Evolutionary conservation across 2,888 invertebrate genomes (phyloP).

Genomic region (Dichetophora obliterata): DNA sequence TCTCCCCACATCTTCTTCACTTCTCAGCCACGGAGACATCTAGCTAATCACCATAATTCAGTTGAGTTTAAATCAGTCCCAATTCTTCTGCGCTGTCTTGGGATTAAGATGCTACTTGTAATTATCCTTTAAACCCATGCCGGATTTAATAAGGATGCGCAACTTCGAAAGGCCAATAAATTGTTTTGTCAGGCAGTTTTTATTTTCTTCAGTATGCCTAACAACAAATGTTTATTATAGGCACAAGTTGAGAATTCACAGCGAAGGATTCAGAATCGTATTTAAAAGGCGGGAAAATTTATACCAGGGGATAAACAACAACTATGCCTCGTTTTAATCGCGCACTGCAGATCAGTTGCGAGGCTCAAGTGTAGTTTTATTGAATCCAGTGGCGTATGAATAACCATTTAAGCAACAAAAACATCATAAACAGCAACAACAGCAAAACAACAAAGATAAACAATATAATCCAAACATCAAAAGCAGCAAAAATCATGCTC

Average conservation of each 20-base stretch:
- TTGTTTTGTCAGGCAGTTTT: conserved; percentile 2
- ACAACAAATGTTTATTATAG: background rate
- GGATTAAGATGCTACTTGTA: background rate
- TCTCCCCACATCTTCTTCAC: background rate
- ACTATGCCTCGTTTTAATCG: conserved; percentile 10
- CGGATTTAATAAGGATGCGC: conserved; percentile 11
- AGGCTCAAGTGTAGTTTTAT: conserved; percentile 36
- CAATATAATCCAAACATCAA: conserved; percentile 2
- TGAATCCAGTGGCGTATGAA: conserved; percentile 51
- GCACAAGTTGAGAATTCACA: background rate
- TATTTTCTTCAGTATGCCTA: background rate
- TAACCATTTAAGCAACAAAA: conserved; percentile 43
- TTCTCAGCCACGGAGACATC: background rate
- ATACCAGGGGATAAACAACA: conserved; percentile 31
- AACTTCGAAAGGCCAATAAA: conserved; percentile 28
- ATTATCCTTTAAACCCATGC: background rate
- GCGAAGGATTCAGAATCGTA: background rate
- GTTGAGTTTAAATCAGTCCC: background rate
- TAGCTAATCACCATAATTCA: conserved; percentile 23
- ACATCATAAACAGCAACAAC: conserved; percentile 20
- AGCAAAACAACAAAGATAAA: background rate
- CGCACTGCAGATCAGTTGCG: conserved; percentile 7
- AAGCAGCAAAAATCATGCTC: conserved; percentile 9
- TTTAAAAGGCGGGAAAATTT: conserved; percentile 27
- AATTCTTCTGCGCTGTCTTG: background rate